A percentile compares a stretch with the other conserved stretches of the same genome.
These are phyloP conservation scores for Euphydryas editha DNA, from an alignment of 2,888 invertebrate species.

Conservation along the genomic window DNA sequence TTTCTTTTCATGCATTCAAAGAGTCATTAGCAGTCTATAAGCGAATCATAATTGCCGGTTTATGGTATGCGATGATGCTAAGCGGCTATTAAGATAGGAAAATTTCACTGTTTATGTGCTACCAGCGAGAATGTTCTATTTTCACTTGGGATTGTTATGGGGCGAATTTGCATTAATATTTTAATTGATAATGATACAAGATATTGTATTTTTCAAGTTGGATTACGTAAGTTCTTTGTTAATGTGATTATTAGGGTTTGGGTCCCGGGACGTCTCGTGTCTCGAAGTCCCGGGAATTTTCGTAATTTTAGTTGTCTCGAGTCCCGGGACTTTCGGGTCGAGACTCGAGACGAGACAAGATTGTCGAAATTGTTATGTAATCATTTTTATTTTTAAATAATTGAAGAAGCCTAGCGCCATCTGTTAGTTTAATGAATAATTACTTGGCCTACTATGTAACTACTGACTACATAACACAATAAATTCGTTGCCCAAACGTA, in stretches of 20 bases:
- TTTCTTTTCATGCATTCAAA: conserved; percentile 6
- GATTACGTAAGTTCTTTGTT: background rate
- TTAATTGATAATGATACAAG: background rate
- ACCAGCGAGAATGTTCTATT: background rate
- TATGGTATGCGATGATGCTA: conserved; percentile 6
- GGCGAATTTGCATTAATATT: background rate
- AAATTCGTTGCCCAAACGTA: too few relatives aligned
- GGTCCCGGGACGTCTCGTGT: too few relatives aligned
- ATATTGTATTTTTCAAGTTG: background rate
- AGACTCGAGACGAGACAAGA: too few relatives aligned
- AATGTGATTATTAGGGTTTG: background rate
- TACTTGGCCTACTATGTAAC: too few relatives aligned
- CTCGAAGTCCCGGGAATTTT: too few relatives aligned
- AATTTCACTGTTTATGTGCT: conserved; percentile 3
- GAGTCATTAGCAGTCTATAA: conserved; percentile 3
- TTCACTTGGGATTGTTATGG: background rate
- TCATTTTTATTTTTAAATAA: too few relatives aligned
- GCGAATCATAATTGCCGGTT: conserved; percentile 10
- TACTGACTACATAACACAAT: too few relatives aligned
- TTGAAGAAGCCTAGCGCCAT: too few relatives aligned
- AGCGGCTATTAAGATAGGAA: conserved; percentile 6
- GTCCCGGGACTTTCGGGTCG: too few relatives aligned
- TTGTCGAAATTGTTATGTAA: too few relatives aligned
- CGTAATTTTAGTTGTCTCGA: too few relatives aligned
- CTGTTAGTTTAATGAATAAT: too few relatives aligned